Evolutionary conservation across 2,797 vertebrate genomes (phyloP), one percentile per base, ranked within the genome.

Genomic region (Pangasius krempfi): DNA sequence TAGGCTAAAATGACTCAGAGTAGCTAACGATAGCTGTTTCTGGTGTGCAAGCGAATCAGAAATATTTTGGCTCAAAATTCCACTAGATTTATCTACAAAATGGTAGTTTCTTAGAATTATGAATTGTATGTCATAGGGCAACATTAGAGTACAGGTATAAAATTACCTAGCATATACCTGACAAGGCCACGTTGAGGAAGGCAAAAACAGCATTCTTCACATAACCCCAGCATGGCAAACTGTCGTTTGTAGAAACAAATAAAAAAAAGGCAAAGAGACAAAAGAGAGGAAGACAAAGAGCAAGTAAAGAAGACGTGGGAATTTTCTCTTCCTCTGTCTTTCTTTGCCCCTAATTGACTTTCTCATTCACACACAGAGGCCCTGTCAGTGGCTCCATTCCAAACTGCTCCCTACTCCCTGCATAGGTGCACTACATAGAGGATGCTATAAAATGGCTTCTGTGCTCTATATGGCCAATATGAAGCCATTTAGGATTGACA

Each of bases 341-440:
- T 44, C 54, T 78, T 82, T 64, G 30, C 47, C 84, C 78, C 66
- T 82, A 87, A 87, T 93, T 93, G 94, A 95, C 94, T 75, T 94
- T 94, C 88, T 93, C 78, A 79, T 89, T 91, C 91, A 76, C 91
- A 78, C 79, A 66, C 64, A 83, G 86, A 80, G 85, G 87, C 80
- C 75, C 75, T 37, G 9, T 88, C 50, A 30, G 78, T 52, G 86
- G 86, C 86, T 79, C 33, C 30, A 16, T 68, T 87, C 86, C 86
- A 80, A 87, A 56, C 44, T 40, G 25, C 30, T 68, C 33, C 47
- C 50, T 80, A 68, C 60, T 66, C 75, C 47, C 62, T 80, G 56
- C 54, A 68, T 80, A 64, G 60, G 75, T 27, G 86, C 18, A 50
- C 73, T 79, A 79, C 37, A 72, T 58, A 47, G 40, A 47, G 3